phyloP scores from a whole-genome alignment of 2,888 invertebrate genomes.

The Tupiocoris notatus region DNA sequence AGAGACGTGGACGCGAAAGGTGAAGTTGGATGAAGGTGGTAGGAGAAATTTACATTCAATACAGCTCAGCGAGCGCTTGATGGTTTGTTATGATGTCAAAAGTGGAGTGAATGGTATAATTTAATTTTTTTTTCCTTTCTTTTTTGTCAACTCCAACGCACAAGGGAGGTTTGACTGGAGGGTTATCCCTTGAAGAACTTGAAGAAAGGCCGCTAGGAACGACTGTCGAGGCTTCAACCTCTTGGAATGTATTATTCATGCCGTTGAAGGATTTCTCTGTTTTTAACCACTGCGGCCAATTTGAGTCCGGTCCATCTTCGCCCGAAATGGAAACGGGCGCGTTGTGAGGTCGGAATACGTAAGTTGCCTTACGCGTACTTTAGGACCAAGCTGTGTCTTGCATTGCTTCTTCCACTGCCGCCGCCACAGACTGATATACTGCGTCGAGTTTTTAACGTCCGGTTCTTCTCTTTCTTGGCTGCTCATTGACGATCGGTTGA shows the following conservation, averaged over 20 bases:
- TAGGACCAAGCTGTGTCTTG: background rate
- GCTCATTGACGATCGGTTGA: slow-evolving; percentile 38
- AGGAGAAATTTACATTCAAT: slow-evolving; percentile 46
- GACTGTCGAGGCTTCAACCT: background rate
- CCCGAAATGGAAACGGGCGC: slow-evolving; percentile 44
- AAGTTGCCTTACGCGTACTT: slow-evolving; percentile 15
- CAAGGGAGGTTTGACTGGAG: background rate
- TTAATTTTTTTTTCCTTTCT: slow-evolving; percentile 45
- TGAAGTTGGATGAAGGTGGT: background rate
- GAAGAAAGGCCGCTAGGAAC: too few relatives aligned
- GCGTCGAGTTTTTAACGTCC: slow-evolving; percentile 27
- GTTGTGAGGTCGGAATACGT: slow-evolving; percentile 44
- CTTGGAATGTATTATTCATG: slow-evolving; percentile 45
- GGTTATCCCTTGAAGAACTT: slow-evolving; percentile 1
- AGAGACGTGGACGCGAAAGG: slow-evolving; percentile 17
- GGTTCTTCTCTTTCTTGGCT: slow-evolving; percentile 8
- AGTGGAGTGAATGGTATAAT: slow-evolving; percentile 47
- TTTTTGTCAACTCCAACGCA: slow-evolving; percentile 1
- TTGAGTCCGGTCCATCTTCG: slow-evolving; percentile 42
- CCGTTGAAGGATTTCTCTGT: slow-evolving; percentile 29
- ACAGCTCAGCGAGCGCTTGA: slow-evolving; percentile 37
- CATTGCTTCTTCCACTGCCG: background rate
- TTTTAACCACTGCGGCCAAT: slow-evolving; percentile 33
- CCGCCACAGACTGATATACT: slow-evolving; percentile 32
- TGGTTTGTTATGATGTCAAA: slow-evolving; percentile 48